Conservation (phyloP, 2,113 vertebrate species). For the Anguilla rostrata region DNA sequence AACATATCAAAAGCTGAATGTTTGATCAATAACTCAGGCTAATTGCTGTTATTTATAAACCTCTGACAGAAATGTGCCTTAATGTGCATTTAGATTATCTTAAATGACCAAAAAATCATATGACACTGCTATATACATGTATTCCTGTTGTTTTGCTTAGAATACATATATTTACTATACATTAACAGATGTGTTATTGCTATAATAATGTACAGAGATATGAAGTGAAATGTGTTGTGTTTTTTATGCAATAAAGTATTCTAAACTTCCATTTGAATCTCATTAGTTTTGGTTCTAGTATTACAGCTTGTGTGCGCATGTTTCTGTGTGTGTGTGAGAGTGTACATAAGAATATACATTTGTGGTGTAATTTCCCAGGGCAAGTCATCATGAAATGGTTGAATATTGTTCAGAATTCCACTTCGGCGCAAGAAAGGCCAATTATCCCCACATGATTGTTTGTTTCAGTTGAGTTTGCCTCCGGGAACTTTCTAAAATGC, state of each 20-base stretch:
- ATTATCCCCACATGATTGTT: not conserved
- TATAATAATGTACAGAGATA: not conserved
- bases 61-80: constrained; percentile 8
- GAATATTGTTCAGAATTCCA: no score
- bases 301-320: no score
- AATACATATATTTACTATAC: constrained; percentile 12
- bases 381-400: no score
- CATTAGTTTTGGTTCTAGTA: no score
- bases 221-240: constrained; percentile 2
- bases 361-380: no score
- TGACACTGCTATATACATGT: not conserved
- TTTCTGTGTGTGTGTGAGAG: no score
- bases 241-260: constrained; percentile 22
- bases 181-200: not conserved
- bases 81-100: not conserved
- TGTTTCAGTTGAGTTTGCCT: not conserved
- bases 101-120: not conserved
- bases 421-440: no score
- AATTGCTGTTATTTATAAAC: not conserved
- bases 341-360: no score
- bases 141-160: not conserved
- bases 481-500: not conserved
- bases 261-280: not conserved
- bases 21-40: not conserved
- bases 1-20: not conserved